Base-by-base conservation (phyloP, 2,113 vertebrate species). In the Entomyzon cyanotis region DNA sequence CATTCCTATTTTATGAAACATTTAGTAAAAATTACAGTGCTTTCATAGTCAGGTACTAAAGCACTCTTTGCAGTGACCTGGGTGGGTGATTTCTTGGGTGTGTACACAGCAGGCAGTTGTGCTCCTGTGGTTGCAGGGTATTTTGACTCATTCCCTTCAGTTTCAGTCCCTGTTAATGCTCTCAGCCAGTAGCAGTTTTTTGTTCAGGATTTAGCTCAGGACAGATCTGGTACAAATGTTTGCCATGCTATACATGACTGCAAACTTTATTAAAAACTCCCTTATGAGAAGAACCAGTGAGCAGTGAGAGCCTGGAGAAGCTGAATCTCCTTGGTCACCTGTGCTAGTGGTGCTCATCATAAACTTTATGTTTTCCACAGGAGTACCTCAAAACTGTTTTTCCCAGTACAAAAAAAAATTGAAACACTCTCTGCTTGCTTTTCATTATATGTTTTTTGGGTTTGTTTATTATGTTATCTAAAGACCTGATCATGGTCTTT, bases 271-370 rank as follows among this genome's bases (percentile, higher is more conserved):
- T 64, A 47, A 28, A 39, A 64, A 3, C 25, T 49, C n/a, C 17
- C 28, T 39, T 67, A 27, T 3, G 19, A 74, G 50, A 39, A 39
- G 39, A 39, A 10, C 39, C 39, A 39, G 39, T 39, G 39, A 39
- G 12, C 30, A 46, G 2, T 73, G 41, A 0, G 1, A 75, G 60
- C 37, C 39, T 0, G 1, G 79, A 83, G 82, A 74, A 64, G 37
- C 44, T 81, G 47, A 73, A 8, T 37, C 56, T 85, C 52, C 25
- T 19, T 49, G 52, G 15, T 70, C 23, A 8, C 35, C 15, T 5
- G 19, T 1, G 2, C 22, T 42, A 23, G 23, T 37, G 47, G 23
- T 65, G 31, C 56, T 69, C 15, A 6, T 77, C 12, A 3, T 39
- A 81, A 81, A 41, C 15, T 78, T 69, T 10, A 5, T 74, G 18